Evolutionary conservation across 2,113 vertebrate genomes (phyloP).

Genomic region (Eclectus roratus): DNA sequence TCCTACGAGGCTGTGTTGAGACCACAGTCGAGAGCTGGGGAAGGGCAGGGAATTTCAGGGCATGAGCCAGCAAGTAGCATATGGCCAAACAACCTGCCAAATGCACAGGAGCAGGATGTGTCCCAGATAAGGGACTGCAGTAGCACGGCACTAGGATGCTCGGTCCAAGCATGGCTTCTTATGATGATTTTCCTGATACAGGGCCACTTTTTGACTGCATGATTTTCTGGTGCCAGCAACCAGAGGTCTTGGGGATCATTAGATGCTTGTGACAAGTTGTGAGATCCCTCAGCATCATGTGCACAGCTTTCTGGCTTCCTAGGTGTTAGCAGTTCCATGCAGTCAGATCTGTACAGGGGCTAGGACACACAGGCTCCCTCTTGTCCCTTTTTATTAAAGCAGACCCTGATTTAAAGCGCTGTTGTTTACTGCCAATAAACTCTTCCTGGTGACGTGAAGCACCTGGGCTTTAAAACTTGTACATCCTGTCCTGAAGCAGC

Average conservation of each 20-base stretch:
- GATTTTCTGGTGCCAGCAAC: background rate
- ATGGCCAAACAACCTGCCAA: constrained; percentile 14
- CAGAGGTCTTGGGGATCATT: rapidly evolving
- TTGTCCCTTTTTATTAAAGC: background rate
- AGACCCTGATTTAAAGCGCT: background rate
- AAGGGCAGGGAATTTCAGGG: background rate
- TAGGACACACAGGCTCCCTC: rapidly evolving
- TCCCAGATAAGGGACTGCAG: background rate
- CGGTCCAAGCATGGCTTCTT: background rate
- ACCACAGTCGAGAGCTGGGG: rapidly evolving
- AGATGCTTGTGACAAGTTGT: background rate
- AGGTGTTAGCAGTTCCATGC: rapidly evolving
- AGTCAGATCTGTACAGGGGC: rapidly evolving
- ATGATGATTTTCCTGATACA: background rate
- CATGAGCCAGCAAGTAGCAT: background rate
- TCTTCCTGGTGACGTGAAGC: background rate
- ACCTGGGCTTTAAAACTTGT: background rate
- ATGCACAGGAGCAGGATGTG: background rate
- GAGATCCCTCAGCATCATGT: rapidly evolving
- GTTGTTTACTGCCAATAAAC: background rate
- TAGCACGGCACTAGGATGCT: background rate
- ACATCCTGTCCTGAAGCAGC: background rate
- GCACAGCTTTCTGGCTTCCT: background rate
- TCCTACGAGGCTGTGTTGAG: rapidly evolving
- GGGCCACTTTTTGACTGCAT: background rate